Percentiles rank a stretch among this genome's conserved stretches.
Evolutionary conservation across 2,113 vertebrate species (phyloP).

Genomic region (Gallinago media): DNA sequence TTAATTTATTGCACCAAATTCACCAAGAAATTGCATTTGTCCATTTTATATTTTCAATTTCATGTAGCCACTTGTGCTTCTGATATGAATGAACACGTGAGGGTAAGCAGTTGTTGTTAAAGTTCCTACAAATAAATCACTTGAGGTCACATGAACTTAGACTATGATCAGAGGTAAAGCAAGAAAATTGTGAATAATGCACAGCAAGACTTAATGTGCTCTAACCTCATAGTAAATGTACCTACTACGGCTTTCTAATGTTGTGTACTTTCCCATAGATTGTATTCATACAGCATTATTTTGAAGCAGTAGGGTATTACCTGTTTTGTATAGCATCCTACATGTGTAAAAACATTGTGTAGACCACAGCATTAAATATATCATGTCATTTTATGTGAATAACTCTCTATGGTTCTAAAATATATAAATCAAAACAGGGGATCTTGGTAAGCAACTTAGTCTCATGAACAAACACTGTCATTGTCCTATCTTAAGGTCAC

Average conservation of each 20-base stretch:
- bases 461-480: not conserved
- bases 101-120: accelerated
- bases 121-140: not conserved
- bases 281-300: not conserved
- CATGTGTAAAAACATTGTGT: not conserved
- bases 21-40: not conserved
- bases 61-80: not conserved
- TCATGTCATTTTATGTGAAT: not conserved
- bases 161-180: not conserved
- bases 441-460: not conserved
- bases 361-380: not conserved
- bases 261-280: not conserved
- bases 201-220: not conserved
- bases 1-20: constrained; percentile 4
- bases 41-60: not conserved
- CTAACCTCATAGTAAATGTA: not conserved
- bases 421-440: not conserved
- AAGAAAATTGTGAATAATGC: not conserved
- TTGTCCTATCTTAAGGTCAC: not conserved
- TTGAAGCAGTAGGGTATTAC: not conserved
- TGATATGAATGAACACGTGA: not conserved
- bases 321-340: not conserved
- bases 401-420: not conserved
- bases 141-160: not conserved
- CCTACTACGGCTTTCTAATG: not conserved